Evolutionary conservation across 2,888 invertebrate genomes (phyloP), one percentile per base, ranked within the genome.

Genomic region (Dorcus parallelipipedus): DNA sequence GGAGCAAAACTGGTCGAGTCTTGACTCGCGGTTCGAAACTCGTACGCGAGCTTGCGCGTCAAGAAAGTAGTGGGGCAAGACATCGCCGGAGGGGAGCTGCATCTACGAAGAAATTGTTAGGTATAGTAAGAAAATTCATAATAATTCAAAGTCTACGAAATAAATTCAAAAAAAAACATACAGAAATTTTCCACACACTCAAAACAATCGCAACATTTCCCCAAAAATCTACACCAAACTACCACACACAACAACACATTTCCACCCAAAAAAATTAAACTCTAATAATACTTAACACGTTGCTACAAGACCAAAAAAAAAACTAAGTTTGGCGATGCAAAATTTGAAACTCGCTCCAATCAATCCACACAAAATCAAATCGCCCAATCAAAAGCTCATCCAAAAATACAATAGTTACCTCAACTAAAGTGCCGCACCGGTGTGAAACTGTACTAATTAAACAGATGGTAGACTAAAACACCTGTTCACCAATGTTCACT

Each of bases 1-100:
- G 59, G 56, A 55, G 63, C 56, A 62, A 55, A 62, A 64, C 62
- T 62, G 53, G 58, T 39, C 60, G 59, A 58, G 61, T 62, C 64
- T 62, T 63, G 64, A 64, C 62, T 64, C 62, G 62, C 61, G 60
- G 58, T 61, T 54, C 63, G 60, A 60, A 60, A 54, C 54, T 49
- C 43, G 58, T 55, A 58, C 66, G 64, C 65, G 71, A 67, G 70
- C 73, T 73, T 75, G 75, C 76, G 75, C 74, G 73, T 61, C 68
- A 71, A 71, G 71, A 70, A 67, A 62, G 65, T 71, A 67, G 71
- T 68, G 72, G 75, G 73, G 72, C 68, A 71, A 70, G 71, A 70
- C 68, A 68, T 68, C 69, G 69, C 47, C 55, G 64, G 69, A 68
- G 69, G 70, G 71, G 70, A 63, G 61, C 63, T 64, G 65, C 67